Evolutionary conservation across 2,113 vertebrate species (phyloP).

Genomic region (Neodontobutis hainanensis): DNA sequence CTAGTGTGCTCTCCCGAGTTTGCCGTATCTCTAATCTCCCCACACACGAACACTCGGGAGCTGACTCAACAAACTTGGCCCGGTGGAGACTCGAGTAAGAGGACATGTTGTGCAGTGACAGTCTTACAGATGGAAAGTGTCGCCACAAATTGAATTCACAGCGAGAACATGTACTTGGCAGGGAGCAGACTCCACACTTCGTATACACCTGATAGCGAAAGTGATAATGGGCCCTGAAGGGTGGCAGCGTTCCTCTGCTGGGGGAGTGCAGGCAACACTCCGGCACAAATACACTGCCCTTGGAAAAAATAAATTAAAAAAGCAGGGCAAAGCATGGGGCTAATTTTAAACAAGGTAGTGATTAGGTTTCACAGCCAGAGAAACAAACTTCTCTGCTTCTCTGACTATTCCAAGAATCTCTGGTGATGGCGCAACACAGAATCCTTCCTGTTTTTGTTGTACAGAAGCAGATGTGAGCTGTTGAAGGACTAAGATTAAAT

Average conservation of each 20-base stretch:
- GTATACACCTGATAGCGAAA: constrained; percentile 46
- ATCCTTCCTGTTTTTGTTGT: not conserved
- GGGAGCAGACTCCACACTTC: constrained; percentile 29
- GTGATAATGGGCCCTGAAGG: constrained; percentile 52
- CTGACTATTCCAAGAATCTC: not conserved
- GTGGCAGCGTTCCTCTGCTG: constrained; percentile 23
- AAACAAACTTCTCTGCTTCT: constrained; percentile 34
- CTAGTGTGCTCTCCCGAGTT: constrained; percentile 24
- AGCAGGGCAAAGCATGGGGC: constrained; percentile 40
- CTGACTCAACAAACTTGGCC: constrained; percentile 47
- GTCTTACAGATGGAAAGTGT: constrained; percentile 37
- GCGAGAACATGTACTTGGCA: constrained; percentile 45
- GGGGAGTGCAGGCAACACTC: constrained; percentile 21
- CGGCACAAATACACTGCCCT: constrained; percentile 50
- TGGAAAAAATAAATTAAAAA: constrained; percentile 51
- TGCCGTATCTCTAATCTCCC: constrained; percentile 32
- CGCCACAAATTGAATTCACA: constrained; percentile 59
- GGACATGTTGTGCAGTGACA: constrained; percentile 34
- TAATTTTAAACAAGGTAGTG: constrained; percentile 40
- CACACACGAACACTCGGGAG: constrained; percentile 17
- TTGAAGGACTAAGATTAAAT: not conserved
- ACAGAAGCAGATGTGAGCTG: not conserved
- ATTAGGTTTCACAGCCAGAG: constrained; percentile 52
- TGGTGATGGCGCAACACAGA: no score
- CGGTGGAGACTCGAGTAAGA: constrained; percentile 8